These are phyloP conservation scores for Plemyria rubiginata DNA, from an alignment of 2,888 invertebrate species.

Conservation along the genomic window DNA sequence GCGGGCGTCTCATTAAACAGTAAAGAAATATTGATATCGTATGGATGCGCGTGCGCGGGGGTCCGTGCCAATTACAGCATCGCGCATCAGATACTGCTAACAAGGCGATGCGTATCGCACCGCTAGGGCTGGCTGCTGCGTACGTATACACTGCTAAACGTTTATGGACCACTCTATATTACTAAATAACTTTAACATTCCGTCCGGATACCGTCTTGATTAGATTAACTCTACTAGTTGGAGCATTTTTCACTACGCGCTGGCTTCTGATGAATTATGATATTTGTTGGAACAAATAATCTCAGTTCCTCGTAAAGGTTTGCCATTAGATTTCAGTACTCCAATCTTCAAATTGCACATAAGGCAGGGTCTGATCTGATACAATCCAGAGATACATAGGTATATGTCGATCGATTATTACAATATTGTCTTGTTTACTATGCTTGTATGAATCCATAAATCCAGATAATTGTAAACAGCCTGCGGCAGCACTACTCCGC, in stretches of 20 bases:
- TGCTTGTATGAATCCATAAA: conserved; percentile 29
- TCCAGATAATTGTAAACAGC: conserved; percentile 34
- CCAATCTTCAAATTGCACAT: no score
- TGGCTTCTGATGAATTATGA: no score
- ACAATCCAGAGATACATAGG: no score
- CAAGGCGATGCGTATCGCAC: conserved; percentile 80
- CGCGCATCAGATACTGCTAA: conserved; percentile 81
- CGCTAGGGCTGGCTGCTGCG: conserved; percentile 34
- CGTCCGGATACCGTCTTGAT: no score
- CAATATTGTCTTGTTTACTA: neutral
- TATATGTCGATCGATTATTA: no score
- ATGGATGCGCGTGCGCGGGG: conserved; percentile 55
- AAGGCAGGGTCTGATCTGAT: no score
- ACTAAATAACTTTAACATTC: no score
- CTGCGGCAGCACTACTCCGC: conserved; percentile 39
- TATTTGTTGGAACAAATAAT: no score
- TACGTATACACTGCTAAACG: neutral
- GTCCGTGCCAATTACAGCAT: conserved; percentile 79
- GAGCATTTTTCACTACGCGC: no score
- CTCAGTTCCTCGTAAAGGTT: no score
- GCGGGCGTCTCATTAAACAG: conserved; percentile 44
- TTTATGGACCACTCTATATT: neutral
- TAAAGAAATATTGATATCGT: conserved; percentile 55
- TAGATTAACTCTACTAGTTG: no score
- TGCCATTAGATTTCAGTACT: no score